phyloP scores from a whole-genome alignment of 2,113 vertebrate genomes.

The Cairina moschata region DNA sequence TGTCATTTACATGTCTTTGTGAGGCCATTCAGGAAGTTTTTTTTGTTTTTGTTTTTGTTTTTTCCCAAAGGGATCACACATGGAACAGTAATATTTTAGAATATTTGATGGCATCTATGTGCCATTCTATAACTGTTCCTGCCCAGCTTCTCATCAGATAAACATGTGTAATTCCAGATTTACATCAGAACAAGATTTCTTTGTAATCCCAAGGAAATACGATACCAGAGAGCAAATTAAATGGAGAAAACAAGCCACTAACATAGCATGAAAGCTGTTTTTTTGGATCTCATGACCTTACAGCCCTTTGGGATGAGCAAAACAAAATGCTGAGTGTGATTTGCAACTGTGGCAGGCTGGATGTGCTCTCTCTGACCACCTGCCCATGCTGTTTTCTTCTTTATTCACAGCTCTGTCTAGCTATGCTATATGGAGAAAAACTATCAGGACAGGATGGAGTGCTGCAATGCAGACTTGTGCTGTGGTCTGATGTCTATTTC shows the following conservation, averaged over 20 bases:
- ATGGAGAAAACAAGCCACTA: neutral
- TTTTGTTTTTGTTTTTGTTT: neutral
- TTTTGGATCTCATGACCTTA: neutral
- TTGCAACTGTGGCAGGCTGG: neutral
- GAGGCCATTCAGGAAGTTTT: neutral
- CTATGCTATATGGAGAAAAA: neutral
- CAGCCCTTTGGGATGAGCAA: neutral
- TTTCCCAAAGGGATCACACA: neutral
- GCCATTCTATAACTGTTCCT: neutral
- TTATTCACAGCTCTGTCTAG: neutral
- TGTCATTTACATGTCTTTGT: neutral
- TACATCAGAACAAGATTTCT: neutral
- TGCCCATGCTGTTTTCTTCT: neutral
- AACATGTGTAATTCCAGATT: fast-evolving
- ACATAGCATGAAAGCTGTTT: neutral
- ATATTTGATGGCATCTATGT: neutral
- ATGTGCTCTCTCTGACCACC: neutral
- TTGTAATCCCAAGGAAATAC: neutral
- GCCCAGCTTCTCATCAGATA: neutral
- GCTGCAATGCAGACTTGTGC: neutral
- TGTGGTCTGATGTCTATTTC: neutral
- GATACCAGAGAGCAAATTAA: neutral
- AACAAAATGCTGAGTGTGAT: neutral
- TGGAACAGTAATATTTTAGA: neutral
- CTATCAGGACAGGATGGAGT: neutral